These are phyloP conservation scores for Holacanthella duospinosa DNA, from an alignment of 2,888 invertebrate genomes.

Conservation along the genomic window DNA sequence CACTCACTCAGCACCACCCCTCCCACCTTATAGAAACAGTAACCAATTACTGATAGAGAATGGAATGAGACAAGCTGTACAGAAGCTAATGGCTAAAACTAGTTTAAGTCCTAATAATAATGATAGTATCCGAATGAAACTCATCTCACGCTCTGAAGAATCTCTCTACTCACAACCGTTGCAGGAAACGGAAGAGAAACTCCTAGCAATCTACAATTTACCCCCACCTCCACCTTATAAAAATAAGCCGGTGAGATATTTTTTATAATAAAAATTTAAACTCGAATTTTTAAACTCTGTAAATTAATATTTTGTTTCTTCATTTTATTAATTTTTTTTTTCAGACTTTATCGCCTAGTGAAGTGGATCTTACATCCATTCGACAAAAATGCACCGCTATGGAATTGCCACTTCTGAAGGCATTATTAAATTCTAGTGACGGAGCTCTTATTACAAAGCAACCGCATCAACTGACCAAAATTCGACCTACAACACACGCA, in stretches of 20 bases:
- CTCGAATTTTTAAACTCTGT: background rate
- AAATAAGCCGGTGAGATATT: conserved; percentile 21
- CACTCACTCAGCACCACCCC: conserved; percentile 35
- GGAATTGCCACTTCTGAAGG: conserved; percentile 34
- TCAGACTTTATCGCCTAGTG: conserved; percentile 26
- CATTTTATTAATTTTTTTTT: background rate
- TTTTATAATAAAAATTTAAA: background rate
- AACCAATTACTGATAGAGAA: conserved; percentile 34
- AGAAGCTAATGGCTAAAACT: conserved; percentile 24
- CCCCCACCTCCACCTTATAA: conserved; percentile 36
- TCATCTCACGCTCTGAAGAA: conserved; percentile 32
- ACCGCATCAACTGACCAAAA: conserved; percentile 23
- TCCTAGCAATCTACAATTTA: conserved; percentile 35
- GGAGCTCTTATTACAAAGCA: conserved; percentile 28
- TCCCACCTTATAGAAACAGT: conserved; percentile 32
- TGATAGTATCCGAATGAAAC: conserved; percentile 26
- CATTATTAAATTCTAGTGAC: conserved; percentile 29
- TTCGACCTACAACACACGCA: conserved; percentile 35
- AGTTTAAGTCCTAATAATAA: conserved; percentile 14
- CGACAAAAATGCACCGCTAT: conserved; percentile 31
- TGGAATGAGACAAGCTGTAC: conserved; percentile 36
- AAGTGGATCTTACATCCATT: conserved; percentile 32
- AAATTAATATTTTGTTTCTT: background rate
- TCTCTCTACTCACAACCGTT: conserved; percentile 31
- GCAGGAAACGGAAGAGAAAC: conserved; percentile 23